Base-by-base conservation (phyloP, 2,888 invertebrate species). In the Cistogaster globosa region DNA sequence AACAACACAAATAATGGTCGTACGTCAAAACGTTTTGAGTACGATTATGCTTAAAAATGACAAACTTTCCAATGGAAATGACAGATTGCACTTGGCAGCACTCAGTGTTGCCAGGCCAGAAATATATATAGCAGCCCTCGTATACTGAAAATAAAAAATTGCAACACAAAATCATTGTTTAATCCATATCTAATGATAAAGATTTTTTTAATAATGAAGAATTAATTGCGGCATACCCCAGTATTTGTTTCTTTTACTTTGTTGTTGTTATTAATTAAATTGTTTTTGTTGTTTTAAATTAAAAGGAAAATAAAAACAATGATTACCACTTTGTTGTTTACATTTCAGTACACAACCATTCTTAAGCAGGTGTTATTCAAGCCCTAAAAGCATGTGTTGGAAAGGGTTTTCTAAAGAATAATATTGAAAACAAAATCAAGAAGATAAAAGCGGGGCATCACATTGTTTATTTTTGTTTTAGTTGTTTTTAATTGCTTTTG, bases 301-400 rank as follows among this genome's bases (percentile, higher is more conserved):
- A 36, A 55, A 36, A 75, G 18, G 18, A 20, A 74, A 51, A 51
- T 16, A 20, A 65, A 74, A 45, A 80, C 68, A 84, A 76, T 32
- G 32, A 62, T 12, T 42, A 53, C 8, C 9, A 38, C 55, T 32
- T 32, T 57, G 38, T 75, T 80, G 57, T 84, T 84, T 69, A 84
- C 77, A 81, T 74, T 69, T 63, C 18, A 69, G 12, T 62, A 71
- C 75, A 81, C 72, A 51, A 53, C 1, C 11, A 53, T 18, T n/a
- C 32, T 18, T 3, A 20, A 9, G 18, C 18, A n/a, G 48, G 14
- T 48, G 16, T 1, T 8, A 53, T 53, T 8, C 18, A 16, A 53
- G 20, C 18, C 18, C 9, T 2, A 53, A 14, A 20, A 3, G n/a
- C 16, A 57, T 3, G 38, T 58, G 22, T 60, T 26, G 20, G 22